Conservation (phyloP, 1,140 invertebrate species). For the Microvelia longipes region DNA sequence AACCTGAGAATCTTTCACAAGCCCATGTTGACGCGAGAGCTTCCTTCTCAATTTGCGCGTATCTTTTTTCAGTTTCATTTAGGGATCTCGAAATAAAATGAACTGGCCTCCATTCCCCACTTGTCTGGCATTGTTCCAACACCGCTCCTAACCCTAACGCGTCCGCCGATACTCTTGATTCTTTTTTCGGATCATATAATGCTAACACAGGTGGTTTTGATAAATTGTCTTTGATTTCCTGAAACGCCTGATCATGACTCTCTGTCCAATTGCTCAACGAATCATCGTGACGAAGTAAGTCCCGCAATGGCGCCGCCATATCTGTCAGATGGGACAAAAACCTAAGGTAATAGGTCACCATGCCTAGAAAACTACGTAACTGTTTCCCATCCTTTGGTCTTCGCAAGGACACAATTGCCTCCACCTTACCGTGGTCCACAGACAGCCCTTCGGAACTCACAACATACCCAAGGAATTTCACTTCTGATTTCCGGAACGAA, state of each 20-base stretch:
- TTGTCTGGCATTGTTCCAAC: neutral
- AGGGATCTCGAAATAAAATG: neutral
- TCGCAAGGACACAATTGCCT: neutral
- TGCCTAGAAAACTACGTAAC: neutral
- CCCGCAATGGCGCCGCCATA: neutral
- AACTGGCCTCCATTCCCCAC: neutral
- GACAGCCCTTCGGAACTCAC: neutral
- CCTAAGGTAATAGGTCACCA: neutral
- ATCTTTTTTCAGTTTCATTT: neutral
- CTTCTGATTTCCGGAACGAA: neutral
- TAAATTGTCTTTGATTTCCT: neutral
- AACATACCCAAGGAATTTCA: neutral
- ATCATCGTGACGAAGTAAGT: neutral
- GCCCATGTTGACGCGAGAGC: neutral
- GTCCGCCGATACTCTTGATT: neutral
- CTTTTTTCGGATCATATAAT: neutral
- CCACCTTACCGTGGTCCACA: neutral
- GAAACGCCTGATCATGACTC: neutral
- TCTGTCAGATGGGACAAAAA: neutral
- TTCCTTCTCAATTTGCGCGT: neutral
- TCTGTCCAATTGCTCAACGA: neutral
- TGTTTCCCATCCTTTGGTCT: neutral
- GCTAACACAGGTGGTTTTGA: neutral
- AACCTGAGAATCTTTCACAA: neutral
- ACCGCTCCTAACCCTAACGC: neutral